Conservation (phyloP, 2,888 invertebrate species). For the Melolontha melolontha region DNA sequence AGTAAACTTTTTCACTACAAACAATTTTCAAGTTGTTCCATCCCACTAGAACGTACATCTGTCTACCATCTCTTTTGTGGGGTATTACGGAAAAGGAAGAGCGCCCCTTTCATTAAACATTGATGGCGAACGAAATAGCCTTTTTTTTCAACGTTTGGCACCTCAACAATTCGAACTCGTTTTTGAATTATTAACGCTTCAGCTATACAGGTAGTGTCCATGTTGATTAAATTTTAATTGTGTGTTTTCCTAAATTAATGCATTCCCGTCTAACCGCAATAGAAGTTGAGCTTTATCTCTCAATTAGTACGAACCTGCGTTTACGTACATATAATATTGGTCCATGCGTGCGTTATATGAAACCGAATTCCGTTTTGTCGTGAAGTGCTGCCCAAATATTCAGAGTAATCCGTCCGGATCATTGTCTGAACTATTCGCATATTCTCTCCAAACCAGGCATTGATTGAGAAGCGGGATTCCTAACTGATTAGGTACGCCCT, state of each 20-base stretch:
- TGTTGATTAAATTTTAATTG: conserved; percentile 33
- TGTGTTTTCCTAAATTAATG: conserved; percentile 33
- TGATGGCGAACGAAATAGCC: conserved; percentile 34
- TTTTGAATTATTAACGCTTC: conserved; percentile 34
- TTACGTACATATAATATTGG: background rate
- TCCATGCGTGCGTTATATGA: background rate
- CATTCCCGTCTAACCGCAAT: conserved; percentile 29
- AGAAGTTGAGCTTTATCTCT: conserved; percentile 9
- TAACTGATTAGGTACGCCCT: conserved; percentile 41
- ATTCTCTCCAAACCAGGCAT: conserved; percentile 36
- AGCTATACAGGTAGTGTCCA: conserved; percentile 8
- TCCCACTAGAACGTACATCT: conserved; percentile 1
- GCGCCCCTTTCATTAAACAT: conserved; percentile 33
- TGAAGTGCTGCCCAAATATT: conserved; percentile 32
- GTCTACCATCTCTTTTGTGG: conserved; percentile 4
- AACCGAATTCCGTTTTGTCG: conserved; percentile 30
- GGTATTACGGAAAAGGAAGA: conserved; percentile 13
- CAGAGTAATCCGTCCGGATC: conserved; percentile 31
- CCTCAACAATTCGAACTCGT: conserved; percentile 37
- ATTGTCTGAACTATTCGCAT: conserved; percentile 35
- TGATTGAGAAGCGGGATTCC: conserved; percentile 41
- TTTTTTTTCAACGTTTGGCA: conserved; percentile 33
- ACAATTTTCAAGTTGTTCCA: conserved; percentile 23
- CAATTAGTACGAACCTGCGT: conserved; percentile 8
- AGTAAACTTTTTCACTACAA: conserved; percentile 31